Base-by-base conservation (phyloP, 1,140 invertebrate genomes). In the Penaeus indicus region DNA sequence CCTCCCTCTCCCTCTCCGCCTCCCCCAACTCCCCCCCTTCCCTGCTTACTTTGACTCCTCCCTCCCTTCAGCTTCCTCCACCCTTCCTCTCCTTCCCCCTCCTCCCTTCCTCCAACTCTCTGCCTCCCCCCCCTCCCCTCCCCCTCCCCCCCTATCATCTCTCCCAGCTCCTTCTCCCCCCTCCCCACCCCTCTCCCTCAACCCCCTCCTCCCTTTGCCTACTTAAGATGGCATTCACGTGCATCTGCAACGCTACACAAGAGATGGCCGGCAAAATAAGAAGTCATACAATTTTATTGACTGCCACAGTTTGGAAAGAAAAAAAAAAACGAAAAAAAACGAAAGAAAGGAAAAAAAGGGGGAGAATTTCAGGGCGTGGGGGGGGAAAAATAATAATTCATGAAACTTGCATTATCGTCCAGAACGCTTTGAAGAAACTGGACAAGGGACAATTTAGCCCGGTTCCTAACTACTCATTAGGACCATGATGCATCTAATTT, bases 401-500 rank as follows among this genome's bases (percentile, higher is more conserved):
- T 54, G 54, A 54, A 54, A 54, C 54, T 54, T 54, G 54, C 54
- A 54, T 54, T 54, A 54, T 54, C 54, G 54, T 54, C 54, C 54
- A 54, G 11, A 54, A 13, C 54, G 54, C 13, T 78, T 13, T 22
- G 38, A 47, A 54, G 77, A 47, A 78, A 47, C 77, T 4, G 77
- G 78, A 42, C 47, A 80, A 61, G 54, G 18, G 47, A 60, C 61
- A n/a, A 25, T 60, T 63, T 78, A 60, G 47, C 84, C 69, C 32
- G 67, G 67, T 22, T 75, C 84, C 64, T 72, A 75, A 85, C 84
- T 61, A 61, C 25, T 25, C 69, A 62, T 85, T 85, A 84, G 47
- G 54, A 72, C 84, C 47, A 77, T 75, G 69, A 85, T 72, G 69
- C 47, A 77, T 85, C 84, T 85, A 85, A 85, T 85, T 85, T 85